Evolutionary conservation across 2,113 vertebrate genomes (phyloP), one percentile per base, ranked within the genome.

Genomic region (Entosphenus tridentatus): DNA sequence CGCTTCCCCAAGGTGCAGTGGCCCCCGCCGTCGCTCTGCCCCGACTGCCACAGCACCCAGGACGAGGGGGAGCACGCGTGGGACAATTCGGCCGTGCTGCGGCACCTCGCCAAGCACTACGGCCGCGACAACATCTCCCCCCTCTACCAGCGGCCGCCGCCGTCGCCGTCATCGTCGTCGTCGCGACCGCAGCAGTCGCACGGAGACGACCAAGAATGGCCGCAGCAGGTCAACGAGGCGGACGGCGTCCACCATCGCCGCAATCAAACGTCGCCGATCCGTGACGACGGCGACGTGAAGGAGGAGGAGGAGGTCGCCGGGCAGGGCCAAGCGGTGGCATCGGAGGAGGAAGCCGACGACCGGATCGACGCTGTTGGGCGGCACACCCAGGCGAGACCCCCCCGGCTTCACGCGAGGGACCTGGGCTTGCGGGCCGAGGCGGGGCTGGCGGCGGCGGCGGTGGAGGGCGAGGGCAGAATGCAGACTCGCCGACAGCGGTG

Each of bases 1-100:
- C 81, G 75, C 74, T 89, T 87, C 70, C 90, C 88, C 2, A 97
- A 96, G 75, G 81, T 79, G 0, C 82, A 81, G 1, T 96, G 93
- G 93, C 93, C 93, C 1, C 81, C 83, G 59, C 84, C 86, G 2
- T 80, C 87, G 56, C 75, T 92, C 57, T 97, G 93, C 70, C 76
- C 87, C 0, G 72, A 80, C 0, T 97, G 93, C 71, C 91, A 95
- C 0, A 87, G 87, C 71, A 65, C 21, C 62, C 88, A 92, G 72
- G 69, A 78, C 5, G 76, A 81, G 13, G 88, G 88, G 0, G 72
- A 88, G 54, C 85, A 86, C 70, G 76, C 79, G 57, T 98, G 92
- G 91, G 81, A 87, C 4, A 80, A 86, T 1, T 76, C 73, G 3
- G 78, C 83, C 1, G 84, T 96, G 1, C 80, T 95, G 0, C 57